Percentiles rank a stretch among this genome's conserved stretches.
Conservation (phyloP, 2,113 vertebrate species). For the Agapornis roseicollis region DNA sequence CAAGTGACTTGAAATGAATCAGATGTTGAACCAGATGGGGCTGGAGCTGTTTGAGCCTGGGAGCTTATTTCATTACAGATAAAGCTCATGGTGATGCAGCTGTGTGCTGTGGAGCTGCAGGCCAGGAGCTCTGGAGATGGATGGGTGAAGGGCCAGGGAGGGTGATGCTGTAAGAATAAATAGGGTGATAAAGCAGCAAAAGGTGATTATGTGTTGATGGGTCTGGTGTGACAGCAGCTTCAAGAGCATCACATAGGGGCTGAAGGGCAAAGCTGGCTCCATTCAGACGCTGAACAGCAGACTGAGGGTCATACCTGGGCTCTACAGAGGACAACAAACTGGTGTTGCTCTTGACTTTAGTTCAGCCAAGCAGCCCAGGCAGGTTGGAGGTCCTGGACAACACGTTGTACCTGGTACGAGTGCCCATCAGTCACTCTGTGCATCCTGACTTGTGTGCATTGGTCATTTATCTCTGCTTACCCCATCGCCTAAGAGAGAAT, state of each 20-base stretch:
- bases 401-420: not conserved
- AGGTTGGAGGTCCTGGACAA: not conserved
- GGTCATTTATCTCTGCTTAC: not conserved
- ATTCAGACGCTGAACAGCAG: not conserved
- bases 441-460: not conserved
- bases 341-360: not conserved
- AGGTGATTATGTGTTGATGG: not conserved
- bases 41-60: not conserved
- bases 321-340: not conserved
- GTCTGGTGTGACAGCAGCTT: not conserved
- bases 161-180: not conserved
- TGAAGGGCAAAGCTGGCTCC: not conserved
- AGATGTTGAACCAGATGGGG: conserved; percentile 60
- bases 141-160: not conserved
- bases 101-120: not conserved
- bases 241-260: not conserved
- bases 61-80: not conserved
- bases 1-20: conserved; percentile 64
- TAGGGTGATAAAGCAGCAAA: not conserved
- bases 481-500: no score
- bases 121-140: not conserved
- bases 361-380: not conserved
- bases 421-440: not conserved
- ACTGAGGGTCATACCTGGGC: not conserved
- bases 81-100: not conserved